Conservation (phyloP, 2,113 vertebrate species). For the Alethe castanea region DNA sequence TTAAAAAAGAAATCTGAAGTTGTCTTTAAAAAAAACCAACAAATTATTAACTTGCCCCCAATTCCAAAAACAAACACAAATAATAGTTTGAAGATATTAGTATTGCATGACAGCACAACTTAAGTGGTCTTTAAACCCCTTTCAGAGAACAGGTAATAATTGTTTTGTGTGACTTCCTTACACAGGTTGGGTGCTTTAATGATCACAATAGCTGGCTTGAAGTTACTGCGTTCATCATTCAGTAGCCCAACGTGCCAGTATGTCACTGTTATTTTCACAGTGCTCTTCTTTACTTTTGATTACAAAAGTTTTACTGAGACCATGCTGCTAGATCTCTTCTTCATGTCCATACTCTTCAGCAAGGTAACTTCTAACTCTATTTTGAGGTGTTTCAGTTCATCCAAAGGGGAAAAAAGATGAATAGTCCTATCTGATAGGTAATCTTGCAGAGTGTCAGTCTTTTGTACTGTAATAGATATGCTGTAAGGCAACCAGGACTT, state of each 20-base stretch:
- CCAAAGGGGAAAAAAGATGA: background rate
- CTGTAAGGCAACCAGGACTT: background rate
- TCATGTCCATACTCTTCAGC: constrained; percentile 97
- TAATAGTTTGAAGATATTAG: background rate
- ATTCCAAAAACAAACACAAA: background rate
- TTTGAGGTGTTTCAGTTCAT: background rate
- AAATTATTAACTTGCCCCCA: background rate
- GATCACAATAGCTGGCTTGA: constrained; percentile 94
- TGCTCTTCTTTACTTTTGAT: constrained; percentile 98
- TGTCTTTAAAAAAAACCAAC: background rate
- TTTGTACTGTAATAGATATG: background rate
- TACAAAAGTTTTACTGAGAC: constrained; percentile 93
- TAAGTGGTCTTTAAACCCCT: background rate
- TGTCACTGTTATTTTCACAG: constrained; percentile 93
- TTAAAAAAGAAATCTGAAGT: background rate
- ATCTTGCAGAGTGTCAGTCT: background rate
- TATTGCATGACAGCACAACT: background rate
- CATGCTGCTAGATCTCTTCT: constrained; percentile 94
- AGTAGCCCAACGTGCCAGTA: constrained; percentile 97
- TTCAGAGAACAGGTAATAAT: background rate
- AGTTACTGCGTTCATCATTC: constrained; percentile 93
- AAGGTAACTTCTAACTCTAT: constrained; percentile 77
- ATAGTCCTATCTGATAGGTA: background rate
- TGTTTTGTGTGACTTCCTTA: constrained; percentile 9
- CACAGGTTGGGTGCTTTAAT: constrained; percentile 90